These are phyloP conservation scores for Xestia ashworthii DNA, from an alignment of 2,888 invertebrate genomes.

Conservation along the genomic window DNA sequence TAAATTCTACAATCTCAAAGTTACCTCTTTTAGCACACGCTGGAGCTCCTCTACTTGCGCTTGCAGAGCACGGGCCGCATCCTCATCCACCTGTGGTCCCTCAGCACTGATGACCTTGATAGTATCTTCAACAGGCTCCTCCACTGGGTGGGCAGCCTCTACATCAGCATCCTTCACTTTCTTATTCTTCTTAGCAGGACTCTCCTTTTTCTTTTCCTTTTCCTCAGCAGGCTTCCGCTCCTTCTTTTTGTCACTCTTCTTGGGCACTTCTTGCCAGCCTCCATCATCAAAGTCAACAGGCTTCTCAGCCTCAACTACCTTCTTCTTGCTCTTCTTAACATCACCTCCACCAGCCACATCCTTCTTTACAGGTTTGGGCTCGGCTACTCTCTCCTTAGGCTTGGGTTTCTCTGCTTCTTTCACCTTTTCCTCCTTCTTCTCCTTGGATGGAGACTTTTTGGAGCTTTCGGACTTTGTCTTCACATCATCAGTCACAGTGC, in stretches of 20 bases:
- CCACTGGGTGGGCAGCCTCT: constrained; percentile 76
- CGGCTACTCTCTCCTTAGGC: constrained; percentile 83
- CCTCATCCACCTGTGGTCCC: constrained; percentile 85
- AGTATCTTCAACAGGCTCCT: constrained; percentile 81
- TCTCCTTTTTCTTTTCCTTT: constrained; percentile 88
- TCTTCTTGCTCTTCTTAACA: constrained; percentile 91
- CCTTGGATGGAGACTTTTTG: constrained; percentile 90
- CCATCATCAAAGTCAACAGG: constrained; percentile 94
- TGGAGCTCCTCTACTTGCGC: constrained; percentile 88
- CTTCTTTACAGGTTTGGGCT: constrained; percentile 83
- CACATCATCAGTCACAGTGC: constrained; percentile 90
- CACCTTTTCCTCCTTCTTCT: constrained; percentile 90
- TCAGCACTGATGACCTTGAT: constrained; percentile 85
- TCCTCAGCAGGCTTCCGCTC: constrained; percentile 91
- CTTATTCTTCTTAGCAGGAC: constrained; percentile 88
- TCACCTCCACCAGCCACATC: constrained; percentile 82
- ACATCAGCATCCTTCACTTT: constrained; percentile 86
- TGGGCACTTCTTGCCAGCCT: constrained; percentile 93
- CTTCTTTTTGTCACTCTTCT: constrained; percentile 93
- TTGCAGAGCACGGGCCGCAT: constrained; percentile 84
- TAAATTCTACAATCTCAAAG: not conserved
- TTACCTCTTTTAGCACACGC: constrained; percentile 87
- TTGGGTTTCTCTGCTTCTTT: constrained; percentile 88
- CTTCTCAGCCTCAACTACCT: constrained; percentile 91
- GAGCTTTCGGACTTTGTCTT: constrained; percentile 91